Percentiles rank a stretch among this genome's conserved stretches.
Conservation (phyloP, 2,888 invertebrate genomes). For the Anaspis maculata region DNA sequence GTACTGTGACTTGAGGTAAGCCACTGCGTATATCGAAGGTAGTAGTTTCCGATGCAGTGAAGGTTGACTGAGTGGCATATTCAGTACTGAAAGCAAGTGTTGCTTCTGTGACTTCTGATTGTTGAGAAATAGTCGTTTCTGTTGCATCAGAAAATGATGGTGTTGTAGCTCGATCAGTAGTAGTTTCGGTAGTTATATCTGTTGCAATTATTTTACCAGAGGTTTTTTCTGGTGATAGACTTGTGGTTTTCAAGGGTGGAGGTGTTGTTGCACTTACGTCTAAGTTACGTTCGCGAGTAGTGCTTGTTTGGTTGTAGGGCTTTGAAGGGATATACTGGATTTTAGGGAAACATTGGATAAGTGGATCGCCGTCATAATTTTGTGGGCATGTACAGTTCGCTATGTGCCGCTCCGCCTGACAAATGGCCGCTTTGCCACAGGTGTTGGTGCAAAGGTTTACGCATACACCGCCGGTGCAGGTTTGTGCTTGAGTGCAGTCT, state of each 20-base stretch:
- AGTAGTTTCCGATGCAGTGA: too few species aligned
- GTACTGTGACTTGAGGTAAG: too few species aligned
- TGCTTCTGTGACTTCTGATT: neutral
- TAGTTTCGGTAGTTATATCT: too few species aligned
- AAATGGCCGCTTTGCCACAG: slow-evolving; percentile 44
- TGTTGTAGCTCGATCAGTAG: neutral
- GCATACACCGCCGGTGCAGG: slow-evolving; percentile 47
- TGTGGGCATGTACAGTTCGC: slow-evolving; percentile 42
- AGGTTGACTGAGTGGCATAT: too few species aligned
- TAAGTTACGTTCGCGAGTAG: slow-evolving; percentile 17
- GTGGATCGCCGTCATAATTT: slow-evolving; percentile 48
- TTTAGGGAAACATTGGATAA: slow-evolving; percentile 40
- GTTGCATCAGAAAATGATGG: neutral
- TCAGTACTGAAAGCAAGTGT: neutral
- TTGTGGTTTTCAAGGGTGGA: neutral
- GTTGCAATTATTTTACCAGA: neutral
- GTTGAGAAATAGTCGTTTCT: neutral
- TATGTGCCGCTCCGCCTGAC: slow-evolving; percentile 45
- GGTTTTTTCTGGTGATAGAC: too few species aligned
- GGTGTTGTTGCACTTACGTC: neutral
- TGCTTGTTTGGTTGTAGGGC: slow-evolving; percentile 14
- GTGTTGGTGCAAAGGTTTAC: slow-evolving; percentile 46
- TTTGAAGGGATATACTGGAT: slow-evolving; percentile 5
- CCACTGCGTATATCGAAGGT: too few species aligned
- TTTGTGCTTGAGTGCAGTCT: slow-evolving; percentile 47